Conservation (phyloP, 2,888 invertebrate genomes). For the Drosophila rubida region DNA sequence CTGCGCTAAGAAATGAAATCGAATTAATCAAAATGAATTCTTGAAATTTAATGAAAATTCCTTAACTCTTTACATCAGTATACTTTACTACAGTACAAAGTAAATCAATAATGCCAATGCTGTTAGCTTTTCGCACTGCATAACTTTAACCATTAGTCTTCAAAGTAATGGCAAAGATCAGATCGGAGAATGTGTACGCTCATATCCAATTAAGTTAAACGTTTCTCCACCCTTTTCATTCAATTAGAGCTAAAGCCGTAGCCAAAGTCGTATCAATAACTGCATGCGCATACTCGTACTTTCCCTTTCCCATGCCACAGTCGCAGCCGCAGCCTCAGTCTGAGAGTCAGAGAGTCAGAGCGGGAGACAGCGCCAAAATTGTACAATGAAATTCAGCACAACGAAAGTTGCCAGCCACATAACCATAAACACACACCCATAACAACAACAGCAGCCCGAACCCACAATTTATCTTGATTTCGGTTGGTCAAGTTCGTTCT, state of each 20-base stretch:
- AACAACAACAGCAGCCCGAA: conserved; percentile 40
- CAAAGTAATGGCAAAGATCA: conserved; percentile 33
- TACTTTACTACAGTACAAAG: not conserved
- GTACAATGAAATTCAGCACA: conserved; percentile 79
- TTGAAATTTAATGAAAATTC: not conserved
- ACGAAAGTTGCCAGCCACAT: conserved; percentile 66
- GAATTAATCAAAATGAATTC: not conserved
- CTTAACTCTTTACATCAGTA: no score
- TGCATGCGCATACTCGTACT: conserved; percentile 60
- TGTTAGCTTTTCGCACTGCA: conserved; percentile 14
- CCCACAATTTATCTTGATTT: conserved; percentile 74
- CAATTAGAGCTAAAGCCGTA: conserved; percentile 57
- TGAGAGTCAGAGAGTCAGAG: not conserved
- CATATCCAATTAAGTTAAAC: conserved; percentile 69
- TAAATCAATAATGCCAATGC: not conserved
- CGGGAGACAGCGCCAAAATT: conserved; percentile 40
- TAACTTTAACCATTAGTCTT: conserved; percentile 12
- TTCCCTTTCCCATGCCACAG: conserved; percentile 73
- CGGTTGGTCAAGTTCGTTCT: conserved; percentile 60
- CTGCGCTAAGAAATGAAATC: not conserved
- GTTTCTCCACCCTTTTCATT: conserved; percentile 71
- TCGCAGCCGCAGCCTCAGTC: not conserved
- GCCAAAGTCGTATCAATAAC: conserved; percentile 63
- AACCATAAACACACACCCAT: conserved; percentile 37
- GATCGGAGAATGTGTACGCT: conserved; percentile 25